A percentile compares a stretch with the other conserved stretches of the same genome.
These are phyloP conservation scores for Amitus sp. DNA, from an alignment of 2,888 invertebrate genomes.

Conservation along the genomic window DNA sequence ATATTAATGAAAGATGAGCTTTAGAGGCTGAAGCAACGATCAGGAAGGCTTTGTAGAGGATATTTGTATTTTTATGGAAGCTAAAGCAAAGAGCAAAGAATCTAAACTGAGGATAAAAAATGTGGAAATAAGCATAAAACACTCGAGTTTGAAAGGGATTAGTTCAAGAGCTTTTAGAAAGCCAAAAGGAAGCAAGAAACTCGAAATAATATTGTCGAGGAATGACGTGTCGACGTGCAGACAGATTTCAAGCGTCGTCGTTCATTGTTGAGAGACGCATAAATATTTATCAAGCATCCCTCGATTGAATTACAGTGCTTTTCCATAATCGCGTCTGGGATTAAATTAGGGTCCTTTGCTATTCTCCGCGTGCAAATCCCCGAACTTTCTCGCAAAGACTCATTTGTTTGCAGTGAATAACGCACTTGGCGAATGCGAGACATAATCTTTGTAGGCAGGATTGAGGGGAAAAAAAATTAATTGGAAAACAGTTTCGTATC, in stretches of 20 bases:
- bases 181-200: too few relatives aligned
- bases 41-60: too few relatives aligned
- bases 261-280: neutral
- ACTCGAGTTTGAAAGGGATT: too few relatives aligned
- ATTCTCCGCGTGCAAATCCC: conserved; percentile 28
- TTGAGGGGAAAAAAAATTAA: neutral
- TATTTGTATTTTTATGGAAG: too few relatives aligned
- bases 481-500: neutral
- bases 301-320: conserved; percentile 34
- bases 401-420: conserved; percentile 35
- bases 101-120: too few relatives aligned
- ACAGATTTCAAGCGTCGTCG: neutral
- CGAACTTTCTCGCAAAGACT: conserved; percentile 35
- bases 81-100: too few relatives aligned
- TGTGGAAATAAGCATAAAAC: too few relatives aligned
- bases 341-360: conserved; percentile 37
- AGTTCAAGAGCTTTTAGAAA: too few relatives aligned
- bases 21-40: too few relatives aligned
- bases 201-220: too few relatives aligned
- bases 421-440: conserved; percentile 28
- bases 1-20: too few relatives aligned
- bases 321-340: conserved; percentile 31
- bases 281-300: conserved; percentile 16
- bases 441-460: conserved; percentile 16
- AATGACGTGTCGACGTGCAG: too few relatives aligned